Evolutionary conservation across 2,797 vertebrate genomes (phyloP).

Genomic region (Hyperoplus lanceolatus): DNA sequence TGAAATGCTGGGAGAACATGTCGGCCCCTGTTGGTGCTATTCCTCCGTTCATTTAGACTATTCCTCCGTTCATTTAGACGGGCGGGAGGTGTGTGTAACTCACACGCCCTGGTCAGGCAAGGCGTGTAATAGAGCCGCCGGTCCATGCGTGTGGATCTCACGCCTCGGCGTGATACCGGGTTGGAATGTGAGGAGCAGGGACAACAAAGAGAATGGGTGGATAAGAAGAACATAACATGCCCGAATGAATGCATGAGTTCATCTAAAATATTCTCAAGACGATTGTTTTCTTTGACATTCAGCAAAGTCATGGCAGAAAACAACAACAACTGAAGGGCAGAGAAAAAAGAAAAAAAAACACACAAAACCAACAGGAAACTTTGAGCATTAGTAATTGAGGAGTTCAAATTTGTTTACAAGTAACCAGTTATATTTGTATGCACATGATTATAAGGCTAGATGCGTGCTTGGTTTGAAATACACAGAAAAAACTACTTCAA

Average conservation of each 20-base stretch:
- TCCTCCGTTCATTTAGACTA: too few species aligned
- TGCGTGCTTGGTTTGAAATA: slow-evolving; percentile 10
- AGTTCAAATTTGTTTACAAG: slow-evolving; percentile 3
- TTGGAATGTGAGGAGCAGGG: neutral
- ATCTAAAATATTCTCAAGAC: neutral
- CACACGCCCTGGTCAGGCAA: too few species aligned
- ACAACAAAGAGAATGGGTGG: slow-evolving; percentile 3
- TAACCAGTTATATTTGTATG: neutral
- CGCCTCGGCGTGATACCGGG: too few species aligned
- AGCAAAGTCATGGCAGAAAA: slow-evolving; percentile 30
- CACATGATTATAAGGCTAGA: neutral
- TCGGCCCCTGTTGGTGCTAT: too few species aligned
- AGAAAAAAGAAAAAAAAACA: neutral
- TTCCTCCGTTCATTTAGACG: too few species aligned
- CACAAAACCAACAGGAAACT: neutral
- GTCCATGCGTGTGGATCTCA: too few species aligned
- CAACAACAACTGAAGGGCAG: neutral
- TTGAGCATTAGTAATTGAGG: neutral
- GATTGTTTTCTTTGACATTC: slow-evolving; percentile 31
- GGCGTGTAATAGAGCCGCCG: too few species aligned
- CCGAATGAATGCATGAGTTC: slow-evolving; percentile 25
- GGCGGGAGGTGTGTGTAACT: too few species aligned
- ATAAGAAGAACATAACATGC: slow-evolving; percentile 7
- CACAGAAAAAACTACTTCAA: neutral
- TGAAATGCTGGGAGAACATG: too few species aligned